Percentiles rank a stretch among this genome's conserved stretches.
Evolutionary conservation across 2,797 vertebrate genomes (phyloP).

Genomic region (Eulemur coronatus): DNA sequence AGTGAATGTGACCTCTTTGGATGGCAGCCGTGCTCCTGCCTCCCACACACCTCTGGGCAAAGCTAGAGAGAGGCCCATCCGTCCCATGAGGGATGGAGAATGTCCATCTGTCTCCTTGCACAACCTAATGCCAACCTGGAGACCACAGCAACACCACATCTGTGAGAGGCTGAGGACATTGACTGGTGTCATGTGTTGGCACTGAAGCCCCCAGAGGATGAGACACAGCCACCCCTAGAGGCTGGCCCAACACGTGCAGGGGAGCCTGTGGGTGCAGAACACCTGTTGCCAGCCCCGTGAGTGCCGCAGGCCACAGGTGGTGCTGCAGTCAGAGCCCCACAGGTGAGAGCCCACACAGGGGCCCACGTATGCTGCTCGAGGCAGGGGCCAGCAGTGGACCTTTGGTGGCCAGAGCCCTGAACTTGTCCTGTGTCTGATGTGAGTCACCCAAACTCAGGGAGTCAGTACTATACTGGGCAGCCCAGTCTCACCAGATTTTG

Average conservation of each 20-base stretch:
- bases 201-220: neutral
- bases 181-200: neutral
- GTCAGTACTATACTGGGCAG: neutral
- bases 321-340: neutral
- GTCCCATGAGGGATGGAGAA: neutral
- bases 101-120: neutral
- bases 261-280: neutral
- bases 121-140: neutral
- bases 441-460: neutral
- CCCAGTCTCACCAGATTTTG: neutral
- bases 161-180: too few species aligned
- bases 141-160: neutral
- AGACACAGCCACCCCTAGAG: neutral
- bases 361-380: neutral
- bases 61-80: neutral
- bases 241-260: neutral
- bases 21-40: neutral
- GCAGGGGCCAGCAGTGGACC: neutral
- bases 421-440: neutral
- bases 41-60: neutral
- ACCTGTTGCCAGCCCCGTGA: neutral
- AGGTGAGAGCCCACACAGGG: neutral
- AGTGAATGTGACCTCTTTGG: neutral
- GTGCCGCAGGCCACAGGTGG: neutral
- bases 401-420: neutral